Conservation (phyloP, 1,140 invertebrate genomes). For the Patella vulgata region DNA sequence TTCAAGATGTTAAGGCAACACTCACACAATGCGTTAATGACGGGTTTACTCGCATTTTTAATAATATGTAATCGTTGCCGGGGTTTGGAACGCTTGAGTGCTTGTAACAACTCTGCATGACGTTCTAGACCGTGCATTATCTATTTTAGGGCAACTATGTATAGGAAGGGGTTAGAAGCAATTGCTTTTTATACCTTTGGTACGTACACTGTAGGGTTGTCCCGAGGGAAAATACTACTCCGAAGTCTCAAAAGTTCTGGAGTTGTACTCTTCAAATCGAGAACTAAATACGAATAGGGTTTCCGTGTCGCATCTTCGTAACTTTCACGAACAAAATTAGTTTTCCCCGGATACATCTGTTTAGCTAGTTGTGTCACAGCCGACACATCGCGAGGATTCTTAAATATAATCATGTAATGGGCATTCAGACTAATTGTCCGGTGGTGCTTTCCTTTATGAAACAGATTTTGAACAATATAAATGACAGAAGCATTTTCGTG, state of each 20-base stretch:
- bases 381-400: conserved; percentile 21
- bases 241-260: conserved; percentile 16
- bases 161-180: too few species aligned
- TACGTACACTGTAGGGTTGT: conserved; percentile 4
- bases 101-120: neutral
- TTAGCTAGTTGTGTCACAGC: conserved; percentile 7
- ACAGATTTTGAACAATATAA: conserved; percentile 28
- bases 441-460: conserved; percentile 29
- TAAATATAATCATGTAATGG: conserved; percentile 34
- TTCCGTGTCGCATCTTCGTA: conserved; percentile 21
- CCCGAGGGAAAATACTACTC: conserved; percentile 9
- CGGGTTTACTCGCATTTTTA: neutral
- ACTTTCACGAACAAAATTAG: conserved; percentile 9
- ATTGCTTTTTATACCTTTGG: too few species aligned
- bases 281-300: conserved; percentile 26
- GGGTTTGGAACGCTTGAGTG: conserved; percentile 2
- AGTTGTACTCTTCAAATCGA: conserved; percentile 25
- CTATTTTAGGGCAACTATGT: too few species aligned
- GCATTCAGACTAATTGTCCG: conserved; percentile 33
- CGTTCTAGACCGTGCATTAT: neutral
- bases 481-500: conserved; percentile 21
- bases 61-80: neutral
- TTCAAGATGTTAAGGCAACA: conserved; percentile 16
- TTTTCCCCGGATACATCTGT: conserved; percentile 24
- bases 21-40: conserved; percentile 8